Conservation (phyloP, 2,888 invertebrate species). For the Drepanosiphum platanoidis region DNA sequence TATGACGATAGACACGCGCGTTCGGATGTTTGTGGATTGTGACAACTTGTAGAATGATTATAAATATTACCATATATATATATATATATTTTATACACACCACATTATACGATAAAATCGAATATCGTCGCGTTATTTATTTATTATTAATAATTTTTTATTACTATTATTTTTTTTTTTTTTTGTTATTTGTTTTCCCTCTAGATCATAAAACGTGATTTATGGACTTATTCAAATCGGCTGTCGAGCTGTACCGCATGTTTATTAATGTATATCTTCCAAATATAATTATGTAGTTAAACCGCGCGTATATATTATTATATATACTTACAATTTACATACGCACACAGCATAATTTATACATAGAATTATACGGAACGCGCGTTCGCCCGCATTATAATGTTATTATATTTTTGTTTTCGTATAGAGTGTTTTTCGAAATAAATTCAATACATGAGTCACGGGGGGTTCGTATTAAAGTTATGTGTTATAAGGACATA, state of each 20-base stretch:
- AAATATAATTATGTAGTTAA: neutral
- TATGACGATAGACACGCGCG: neutral
- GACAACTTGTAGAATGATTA: too few relatives aligned
- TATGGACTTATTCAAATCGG: neutral
- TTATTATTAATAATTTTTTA: neutral
- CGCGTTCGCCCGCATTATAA: neutral
- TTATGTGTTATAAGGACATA: too few relatives aligned
- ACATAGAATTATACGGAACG: neutral
- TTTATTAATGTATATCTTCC: neutral
- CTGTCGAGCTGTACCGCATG: slow-evolving; percentile 2
- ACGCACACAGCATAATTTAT: neutral
- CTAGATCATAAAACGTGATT: slow-evolving; percentile 3
- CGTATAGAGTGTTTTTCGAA: neutral
- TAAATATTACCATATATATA: too few relatives aligned
- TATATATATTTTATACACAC: too few relatives aligned
- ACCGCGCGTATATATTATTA: neutral
- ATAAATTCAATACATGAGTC: slow-evolving; percentile 4
- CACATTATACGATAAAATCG: neutral
- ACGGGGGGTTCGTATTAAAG: neutral
- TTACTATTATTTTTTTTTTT: neutral
- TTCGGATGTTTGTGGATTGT: too few relatives aligned
- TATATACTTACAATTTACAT: neutral
- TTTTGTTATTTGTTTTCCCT: neutral
- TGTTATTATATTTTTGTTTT: neutral
- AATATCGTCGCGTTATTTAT: neutral